phyloP scores from a whole-genome alignment of 1,140 invertebrate genomes.

The Drosophila willistoni region DNA sequence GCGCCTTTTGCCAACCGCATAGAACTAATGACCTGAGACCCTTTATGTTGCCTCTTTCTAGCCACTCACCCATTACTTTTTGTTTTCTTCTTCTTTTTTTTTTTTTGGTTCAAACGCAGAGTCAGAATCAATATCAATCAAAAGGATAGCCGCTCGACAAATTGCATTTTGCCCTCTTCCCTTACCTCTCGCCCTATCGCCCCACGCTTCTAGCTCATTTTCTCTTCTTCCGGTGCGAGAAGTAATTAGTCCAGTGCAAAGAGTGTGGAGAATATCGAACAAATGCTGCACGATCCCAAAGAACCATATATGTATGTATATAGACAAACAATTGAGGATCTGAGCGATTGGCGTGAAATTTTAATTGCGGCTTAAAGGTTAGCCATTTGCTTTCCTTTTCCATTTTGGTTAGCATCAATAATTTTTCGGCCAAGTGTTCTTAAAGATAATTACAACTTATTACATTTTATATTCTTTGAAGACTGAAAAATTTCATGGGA shows the following conservation, averaged over 20 bases:
- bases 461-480: too few relatives aligned
- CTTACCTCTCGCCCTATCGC: background rate
- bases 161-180: conserved; percentile 50
- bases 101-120: background rate
- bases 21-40: conserved; percentile 65
- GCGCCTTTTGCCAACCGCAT: conserved; percentile 58
- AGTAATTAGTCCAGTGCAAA: conserved; percentile 59
- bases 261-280: conserved; percentile 33
- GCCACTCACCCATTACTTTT: background rate
- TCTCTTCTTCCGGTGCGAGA: conserved; percentile 37
- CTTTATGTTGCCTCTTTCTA: conserved; percentile 11
- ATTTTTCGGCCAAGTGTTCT: background rate
- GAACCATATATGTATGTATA: too few relatives aligned
- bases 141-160: conserved; percentile 76
- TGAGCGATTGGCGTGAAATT: conserved; percentile 78
- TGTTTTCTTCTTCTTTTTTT: background rate
- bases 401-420: conserved; percentile 16
- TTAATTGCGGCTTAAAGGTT: conserved; percentile 62
- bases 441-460: background rate
- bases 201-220: background rate
- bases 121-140: conserved; percentile 78
- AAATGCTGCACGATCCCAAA: conserved; percentile 51
- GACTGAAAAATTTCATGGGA: too few relatives aligned
- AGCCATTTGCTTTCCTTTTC: conserved; percentile 9
- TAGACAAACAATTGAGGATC: conserved; percentile 4